phyloP scores from a whole-genome alignment of 2,797 vertebrate genomes.

The Gymnothorax javanicus region DNA sequence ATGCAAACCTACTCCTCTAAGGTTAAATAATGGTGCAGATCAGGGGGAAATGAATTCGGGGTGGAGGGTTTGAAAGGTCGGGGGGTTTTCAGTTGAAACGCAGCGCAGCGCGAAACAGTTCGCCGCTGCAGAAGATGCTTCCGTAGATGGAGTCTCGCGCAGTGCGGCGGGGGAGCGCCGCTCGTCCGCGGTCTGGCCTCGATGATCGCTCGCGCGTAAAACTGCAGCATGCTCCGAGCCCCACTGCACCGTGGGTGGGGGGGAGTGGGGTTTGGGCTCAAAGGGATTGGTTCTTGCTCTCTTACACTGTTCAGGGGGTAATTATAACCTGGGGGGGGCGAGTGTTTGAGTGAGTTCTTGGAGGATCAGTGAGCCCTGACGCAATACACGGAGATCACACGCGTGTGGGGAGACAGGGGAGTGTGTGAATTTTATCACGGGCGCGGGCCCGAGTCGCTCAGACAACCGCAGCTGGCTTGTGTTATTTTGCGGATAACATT shows the following conservation, averaged over 20 bases:
- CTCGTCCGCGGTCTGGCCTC: neutral
- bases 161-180: neutral
- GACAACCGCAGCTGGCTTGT: constrained; percentile 34
- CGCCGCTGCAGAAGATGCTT: neutral
- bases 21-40: too few species aligned
- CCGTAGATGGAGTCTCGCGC: neutral
- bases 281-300: neutral
- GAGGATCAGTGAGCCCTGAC: neutral
- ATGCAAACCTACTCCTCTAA: too few species aligned
- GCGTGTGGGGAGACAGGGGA: neutral
- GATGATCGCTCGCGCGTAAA: neutral
- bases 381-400: neutral
- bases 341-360: neutral
- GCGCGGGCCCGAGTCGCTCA: neutral
- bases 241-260: too few species aligned
- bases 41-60: too few species aligned
- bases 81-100: neutral
- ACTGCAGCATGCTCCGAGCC: neutral
- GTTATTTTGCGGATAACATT: constrained; percentile 48
- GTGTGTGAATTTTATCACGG: neutral
- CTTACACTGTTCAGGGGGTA: neutral
- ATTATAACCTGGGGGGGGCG: neutral
- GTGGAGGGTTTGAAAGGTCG: too few species aligned
- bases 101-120: neutral
- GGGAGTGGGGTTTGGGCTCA: neutral